Base-by-base conservation (phyloP, 1,140 invertebrate genomes). In the Linepithema humile region DNA sequence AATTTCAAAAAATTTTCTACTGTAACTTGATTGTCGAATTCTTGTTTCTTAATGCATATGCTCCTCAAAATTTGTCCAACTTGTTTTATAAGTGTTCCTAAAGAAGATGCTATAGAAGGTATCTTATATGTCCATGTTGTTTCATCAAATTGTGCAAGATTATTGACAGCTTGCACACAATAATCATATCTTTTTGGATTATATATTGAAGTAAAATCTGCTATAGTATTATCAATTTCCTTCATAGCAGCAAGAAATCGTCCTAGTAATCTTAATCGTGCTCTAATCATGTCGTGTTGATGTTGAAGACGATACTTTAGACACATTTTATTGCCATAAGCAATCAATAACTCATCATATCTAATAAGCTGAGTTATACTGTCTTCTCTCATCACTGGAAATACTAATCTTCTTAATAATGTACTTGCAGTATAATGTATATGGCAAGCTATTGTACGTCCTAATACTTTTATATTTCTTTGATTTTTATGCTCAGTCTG, bases 181-280 rank as follows among this genome's bases (percentile, higher is more conserved):
- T 20, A 1, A 32, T 70, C 67, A 15, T 70, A 50, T 15, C 0
- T 70, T 53, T 50, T 50, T 53, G 67, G 17, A 70, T 70, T 9
- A 70, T 70, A 70, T 70, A 70, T 35, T 12, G 45, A 70, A 35
- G 17, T 50, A 20, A 69, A 69, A 50, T 69, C 43, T 50, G 10
- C 4, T n/a, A 69, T 17, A 26, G 5, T 38, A 29, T 64, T 64
- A 40, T 64, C 60, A 10, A 64, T 20, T 20, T 64, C n/a, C n/a
- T 12, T 64, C 20, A 23, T 0, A 9, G 7, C 7, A 2, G n/a
- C 20, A 40, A 64, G 38, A 64, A 64, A 64, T 64, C n/a, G 60
- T 38, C 35, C 60, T 3, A 64, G 38, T 64, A 64, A 64, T n/a
- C n/a, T n/a, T n/a, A n/a, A n/a, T n/a, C n/a, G n/a, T n/a, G n/a